Evolutionary conservation across 1,140 invertebrate genomes (phyloP), one percentile per base, ranked within the genome.

Genomic region (Protaetia brevitarsis): DNA sequence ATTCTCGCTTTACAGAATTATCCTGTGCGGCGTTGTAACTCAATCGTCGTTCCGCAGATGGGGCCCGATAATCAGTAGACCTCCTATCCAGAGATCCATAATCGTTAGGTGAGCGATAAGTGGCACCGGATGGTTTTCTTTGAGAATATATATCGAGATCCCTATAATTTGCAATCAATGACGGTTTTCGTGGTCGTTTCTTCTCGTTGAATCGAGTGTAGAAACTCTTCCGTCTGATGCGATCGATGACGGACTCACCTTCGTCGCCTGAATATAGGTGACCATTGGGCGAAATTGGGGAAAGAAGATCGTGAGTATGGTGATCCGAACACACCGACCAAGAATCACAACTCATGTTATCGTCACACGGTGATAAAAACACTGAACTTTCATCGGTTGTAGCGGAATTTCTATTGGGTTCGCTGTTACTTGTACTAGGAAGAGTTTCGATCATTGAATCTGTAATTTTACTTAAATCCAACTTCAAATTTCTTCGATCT

Each of bases 151-250:
- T 67, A 66, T 78, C 76, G 28, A 77, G 66, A 71, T 77, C 74
- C 62, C 72, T 73, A 58, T 76, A 77, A 60, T 68, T 74, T 10
- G 66, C 59, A 1, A 66, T 68, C 2, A 74, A 13, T 11, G 66
- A 75, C 0, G 70, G 69, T 59, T 77, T 75, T 6, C 74, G 62
- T n/a, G 71, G 79, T 41, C 84, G 83, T 75, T 88, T 90, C 71
- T 89, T 86, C 71, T 92, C 90, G 72, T 95, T 94, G 74, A 95
- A 95, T 64, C 92, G 83, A 3, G 88, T 88, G 74, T 94, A 96
- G 78, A 93, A 95, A 76, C 92, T 94, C 76, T 93, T 93, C 16
- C 93, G 82, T 69, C 90, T 83, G 67, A 96, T 95, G 69, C 93
- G 82, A 72, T 96, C 93, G 29, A 89, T 88, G 8, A 95, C 88